Base-by-base conservation (phyloP, 2,888 invertebrate species). In the Trisateles emortualis region DNA sequence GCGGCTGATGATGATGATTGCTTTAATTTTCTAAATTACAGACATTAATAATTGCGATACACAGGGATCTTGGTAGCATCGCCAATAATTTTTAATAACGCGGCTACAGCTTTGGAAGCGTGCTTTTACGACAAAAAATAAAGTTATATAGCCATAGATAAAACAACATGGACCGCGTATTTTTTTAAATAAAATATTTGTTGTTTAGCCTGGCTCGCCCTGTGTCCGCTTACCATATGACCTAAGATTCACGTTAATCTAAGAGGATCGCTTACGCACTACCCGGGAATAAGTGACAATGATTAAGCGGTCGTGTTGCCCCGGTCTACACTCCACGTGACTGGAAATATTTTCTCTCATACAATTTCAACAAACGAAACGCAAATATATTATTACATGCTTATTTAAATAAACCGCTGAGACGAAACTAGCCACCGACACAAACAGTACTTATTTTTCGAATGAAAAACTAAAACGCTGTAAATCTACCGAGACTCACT, bases 401-500 rank as follows among this genome's bases (percentile, higher is more conserved):
- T 16, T 26, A 30, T 32, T 45, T 51, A 63, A 53, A 66, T 41
- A 36, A n/a, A 40, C 26, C 40, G 26, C 33, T 40, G 33, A 53
- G 39, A 47, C 52, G 53, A 40, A 52, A 47, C 51, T 49, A 40
- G 24, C 14, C 26, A 57, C 30, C 48, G 33, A 43, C 41, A 42
- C n/a, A n/a, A n/a, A 16, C 26, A 51, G 13, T 29, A 48, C 42
- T 35, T 38, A 39, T 49, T 49, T 63, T 47, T 52, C 29, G 24
- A 36, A 33, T 49, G 26, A 41, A 47, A 29, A 62, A 45, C 39
- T 41, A 33, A 44, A 49, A 44, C 24, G 32, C 32, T 11, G 40
- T 57, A 47, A 52, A 64, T 49, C 30, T 43, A 32, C 49, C 5
- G 1, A 48, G 19, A 67, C 35, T 51, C 48, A 46, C 63, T 57